Evolutionary conservation across 2,888 invertebrate genomes (phyloP).

Genomic region (Aplocera efformata): DNA sequence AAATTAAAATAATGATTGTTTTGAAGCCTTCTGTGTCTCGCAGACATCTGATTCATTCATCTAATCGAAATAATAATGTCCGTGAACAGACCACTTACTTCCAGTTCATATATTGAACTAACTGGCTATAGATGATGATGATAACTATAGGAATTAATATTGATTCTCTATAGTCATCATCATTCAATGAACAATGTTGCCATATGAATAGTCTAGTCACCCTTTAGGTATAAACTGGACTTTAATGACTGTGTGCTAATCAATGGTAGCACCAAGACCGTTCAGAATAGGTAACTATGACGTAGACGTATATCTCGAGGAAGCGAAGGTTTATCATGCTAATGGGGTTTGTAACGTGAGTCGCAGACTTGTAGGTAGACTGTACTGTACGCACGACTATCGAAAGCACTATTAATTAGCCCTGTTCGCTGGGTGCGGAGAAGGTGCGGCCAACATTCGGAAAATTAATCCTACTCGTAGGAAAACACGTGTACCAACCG

Average conservation of each 20-base stretch:
- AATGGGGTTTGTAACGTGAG: conserved; percentile 66
- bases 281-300: conserved; percentile 5
- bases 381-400: conserved; percentile 44
- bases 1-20: conserved; percentile 44
- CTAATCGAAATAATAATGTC: not conserved
- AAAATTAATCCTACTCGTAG: conserved; percentile 73
- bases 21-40: conserved; percentile 1
- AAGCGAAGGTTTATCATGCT: conserved; percentile 50
- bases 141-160: too few relatives aligned
- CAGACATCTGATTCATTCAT: not conserved
- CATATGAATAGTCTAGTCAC: too few relatives aligned
- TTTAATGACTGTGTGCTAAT: conserved; percentile 47
- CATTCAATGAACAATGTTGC: too few relatives aligned
- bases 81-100: not conserved
- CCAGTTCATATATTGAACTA: too few relatives aligned
- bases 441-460: conserved; percentile 72
- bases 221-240: too few relatives aligned
- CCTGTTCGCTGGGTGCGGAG: conserved; percentile 58
- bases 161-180: too few relatives aligned
- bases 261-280: conserved; percentile 45
- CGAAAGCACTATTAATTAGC: conserved; percentile 76
- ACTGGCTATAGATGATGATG: too few relatives aligned
- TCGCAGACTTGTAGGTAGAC: conserved; percentile 25
- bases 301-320: conserved; percentile 6
- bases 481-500: conserved; percentile 46